Base-by-base conservation (phyloP, 2,113 vertebrate species). In the Dipodomys merriami region DNA sequence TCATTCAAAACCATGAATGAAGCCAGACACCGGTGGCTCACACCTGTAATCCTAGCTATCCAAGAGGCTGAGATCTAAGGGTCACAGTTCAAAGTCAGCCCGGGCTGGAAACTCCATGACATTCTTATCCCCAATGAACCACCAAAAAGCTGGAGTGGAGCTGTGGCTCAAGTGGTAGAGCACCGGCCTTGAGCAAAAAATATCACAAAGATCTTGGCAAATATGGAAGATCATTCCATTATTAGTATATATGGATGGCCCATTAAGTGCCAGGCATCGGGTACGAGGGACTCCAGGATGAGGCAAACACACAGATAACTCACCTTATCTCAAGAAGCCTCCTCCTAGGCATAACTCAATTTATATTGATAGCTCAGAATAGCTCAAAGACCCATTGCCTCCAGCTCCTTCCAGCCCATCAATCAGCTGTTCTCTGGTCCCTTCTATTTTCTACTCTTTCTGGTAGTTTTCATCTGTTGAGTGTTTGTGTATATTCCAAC, bases 381-480 rank as follows among this genome's bases (percentile, higher is more conserved):
- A 93, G 93, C 89, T 83, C 87, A 95, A 96, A 94, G 93, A 93
- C 68, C 81, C 60, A 91, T 96, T 89, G 71, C 94, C 69, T 95
- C 49, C 53, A 81, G 35, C 83, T 94, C 82, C 94, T 96, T 95
- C 94, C 95, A 95, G 88, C 86, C 84, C 68, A 25, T 80, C 13
- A 2, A 77, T 92, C 57, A 91, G 80, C 67, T 72, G 86, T 60
- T 95, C 65, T 60, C 84, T 46, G 74, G 49, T 62, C 78, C 87
- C 83, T 88, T 16, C 67, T 80, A 83, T 85, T 60, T 22, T 83
- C 30, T 35, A 11, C 20, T 64, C 81, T 95, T 83, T 39, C 86
- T 49, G 33, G 15, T 49, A 39, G 33, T 89, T 96, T 95, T 91
- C 68, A 78, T n/a, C 29, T 20, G 11, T 53, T 76, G 82, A 90